These are phyloP conservation scores for Tethya wilhelma DNA, from an alignment of 37 sponge, comb jelly and placozoan species.

Conservation along the genomic window DNA sequence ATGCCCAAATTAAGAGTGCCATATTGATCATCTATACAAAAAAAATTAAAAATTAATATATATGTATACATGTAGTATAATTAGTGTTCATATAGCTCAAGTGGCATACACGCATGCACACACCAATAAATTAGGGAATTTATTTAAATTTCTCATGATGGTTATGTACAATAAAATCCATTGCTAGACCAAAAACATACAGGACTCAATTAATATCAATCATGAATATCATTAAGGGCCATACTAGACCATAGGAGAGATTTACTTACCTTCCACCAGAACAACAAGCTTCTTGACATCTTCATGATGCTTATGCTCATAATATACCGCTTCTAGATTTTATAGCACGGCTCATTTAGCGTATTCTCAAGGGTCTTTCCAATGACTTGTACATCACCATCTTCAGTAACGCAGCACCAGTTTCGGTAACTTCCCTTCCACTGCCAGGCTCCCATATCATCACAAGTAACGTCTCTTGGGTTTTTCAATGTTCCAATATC, in stretches of 20 bases:
- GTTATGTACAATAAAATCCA: no score
- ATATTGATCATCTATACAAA: constrained; percentile 5
- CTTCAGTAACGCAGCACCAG: constrained; percentile 13
- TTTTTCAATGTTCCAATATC: constrained; percentile 14
- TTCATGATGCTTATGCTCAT: constrained; percentile 13
- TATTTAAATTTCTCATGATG: no score
- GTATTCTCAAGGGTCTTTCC: not conserved
- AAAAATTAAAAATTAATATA: not conserved
- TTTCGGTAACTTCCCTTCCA: constrained; percentile 11
- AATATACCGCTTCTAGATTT: constrained; percentile 36
- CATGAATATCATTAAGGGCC: no score
- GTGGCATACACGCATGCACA: no score
- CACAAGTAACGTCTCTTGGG: constrained; percentile 32
- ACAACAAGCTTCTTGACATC: no score
- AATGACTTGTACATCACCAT: not conserved
- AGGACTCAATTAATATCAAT: no score
- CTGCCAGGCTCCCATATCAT: constrained; percentile 49
- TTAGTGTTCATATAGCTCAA: no score
- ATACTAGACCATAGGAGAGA: not conserved
- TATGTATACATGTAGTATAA: not conserved
- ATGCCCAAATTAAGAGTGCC: constrained; percentile 16
- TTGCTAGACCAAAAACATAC: no score
- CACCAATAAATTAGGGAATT: no score
- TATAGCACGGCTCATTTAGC: not conserved
- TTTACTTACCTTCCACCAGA: no score